Base-by-base conservation (phyloP, 2,113 vertebrate species). In the Petaurus breviceps region DNA sequence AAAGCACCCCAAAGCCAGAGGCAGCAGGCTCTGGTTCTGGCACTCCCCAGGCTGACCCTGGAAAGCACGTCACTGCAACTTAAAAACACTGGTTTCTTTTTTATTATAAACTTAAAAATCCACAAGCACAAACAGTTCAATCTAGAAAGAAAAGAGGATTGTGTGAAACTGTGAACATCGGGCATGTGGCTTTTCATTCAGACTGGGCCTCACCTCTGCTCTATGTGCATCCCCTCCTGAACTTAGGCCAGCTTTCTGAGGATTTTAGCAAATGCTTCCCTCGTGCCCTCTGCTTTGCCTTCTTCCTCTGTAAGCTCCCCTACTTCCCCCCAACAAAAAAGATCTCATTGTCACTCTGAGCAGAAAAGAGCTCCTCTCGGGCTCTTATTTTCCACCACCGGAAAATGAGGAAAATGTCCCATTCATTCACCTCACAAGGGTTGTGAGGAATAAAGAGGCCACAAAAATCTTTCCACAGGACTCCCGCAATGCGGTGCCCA, bases 401-500 rank as follows among this genome's bases (percentile, higher is more conserved):
- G 25, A 89, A 37, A 92, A 54, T 11, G 51, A 28, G 52, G 84
- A 26, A 16, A 43, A 43, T 0, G 0, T 25, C 28, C 31, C 22
- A 0, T 7, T 0, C 16, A 16, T 19, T n/a, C 31, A 28, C 46
- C 52, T 37, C 26, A 3, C 22, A 26, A n/a, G 49, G 46, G 12
- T 51, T 31, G 0, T 14, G 1, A 43, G 51, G 68, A 68, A 10
- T 26, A 5, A 37, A 47, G 3, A 54, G 0, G 0, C 19, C 4
- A 0, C 68, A 23, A 0, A 12, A 53, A 22, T 46, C 0, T 12
- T 0, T 0, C 28, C 47, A 5, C 51, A n/a, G 31, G 0, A 3
- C 3, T 2, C 24, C 5, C 12, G 0, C 2, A 2, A 28, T 22
- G 28, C 0, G 23, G 93, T 0, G 23, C 43, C n/a, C 31, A 14